Evolutionary conservation across 2,113 vertebrate genomes (phyloP), one percentile per base, ranked within the genome.

Genomic region (Seriola quinqueradiata): DNA sequence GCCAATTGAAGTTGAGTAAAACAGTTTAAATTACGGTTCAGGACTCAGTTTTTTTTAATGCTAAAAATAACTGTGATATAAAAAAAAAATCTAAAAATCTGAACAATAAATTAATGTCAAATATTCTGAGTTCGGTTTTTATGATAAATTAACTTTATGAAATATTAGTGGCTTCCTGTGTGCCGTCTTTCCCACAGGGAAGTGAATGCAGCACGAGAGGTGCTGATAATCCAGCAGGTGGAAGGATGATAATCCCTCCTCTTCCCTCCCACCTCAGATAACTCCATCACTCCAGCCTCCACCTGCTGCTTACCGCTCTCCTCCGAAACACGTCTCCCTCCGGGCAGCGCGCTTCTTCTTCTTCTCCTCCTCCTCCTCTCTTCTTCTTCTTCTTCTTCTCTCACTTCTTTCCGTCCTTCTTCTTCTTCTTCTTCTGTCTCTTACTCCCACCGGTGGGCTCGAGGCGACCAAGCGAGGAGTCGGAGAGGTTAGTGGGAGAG

Each of bases 241-340:
- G 81, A 82, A 90, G 64, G 70, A 59, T 86, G 73, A 55, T 86
- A 92, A 90, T 88, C 89, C 91, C 90, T 92, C 87, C 90, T 92
- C 88, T 12, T 87, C 91, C 87, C 93, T 82, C 93, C 94, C 91
- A 78, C 86, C 76, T 89, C 79, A 83, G 69, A 80, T 86, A 63
- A 17, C 77, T 42, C 50, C 88, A 70, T 90, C 92, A 79, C 84
- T 50, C 57, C 73, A 90, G 82, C 87, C 63, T 83, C 87, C 78
- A 87, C 82, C 92, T 90, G 93, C 94, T 95, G 93, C 94, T 95
- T 94, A 95, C 94, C 88, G 71, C 85, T 87, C 91, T 93, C 89
- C 92, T 91, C 86, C 77, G 91, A 77, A 81, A 76, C 82, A 14
- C 89, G 86, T 87, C 80, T 90, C 84, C 88, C 87, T 84, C 82